A percentile compares a stretch with the other conserved stretches of the same genome.
Conservation (phyloP, 2,797 vertebrate genomes). For the Esox masquinongy region DNA sequence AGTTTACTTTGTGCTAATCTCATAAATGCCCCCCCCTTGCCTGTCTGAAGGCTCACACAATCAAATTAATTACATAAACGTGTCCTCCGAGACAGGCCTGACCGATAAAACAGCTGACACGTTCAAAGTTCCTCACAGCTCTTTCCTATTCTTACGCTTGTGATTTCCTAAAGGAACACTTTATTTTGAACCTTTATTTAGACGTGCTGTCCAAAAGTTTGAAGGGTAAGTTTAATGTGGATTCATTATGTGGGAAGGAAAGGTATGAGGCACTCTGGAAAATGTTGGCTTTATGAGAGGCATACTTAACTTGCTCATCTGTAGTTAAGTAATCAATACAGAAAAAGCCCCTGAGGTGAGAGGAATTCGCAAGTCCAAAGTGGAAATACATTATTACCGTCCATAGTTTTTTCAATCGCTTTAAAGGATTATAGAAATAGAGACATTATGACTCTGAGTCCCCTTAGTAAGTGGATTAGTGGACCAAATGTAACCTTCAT, state of each 20-base stretch:
- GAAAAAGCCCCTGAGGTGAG: not conserved
- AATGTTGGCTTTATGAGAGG: conserved; percentile 64
- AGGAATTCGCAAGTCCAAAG: not conserved
- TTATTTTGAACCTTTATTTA: conserved; percentile 78
- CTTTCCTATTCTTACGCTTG: conserved; percentile 23
- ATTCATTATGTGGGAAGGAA: conserved; percentile 66
- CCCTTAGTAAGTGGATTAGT: too few species aligned
- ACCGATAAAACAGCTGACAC: conserved; percentile 72
- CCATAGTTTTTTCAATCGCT: not conserved
- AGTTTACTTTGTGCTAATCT: conserved; percentile 78
- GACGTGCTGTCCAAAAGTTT: conserved; percentile 71
- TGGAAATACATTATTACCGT: not conserved
- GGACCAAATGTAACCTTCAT: too few species aligned
- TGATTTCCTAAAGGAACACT: conserved; percentile 79
- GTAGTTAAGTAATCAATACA: conserved; percentile 20
- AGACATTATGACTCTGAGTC: too few species aligned
- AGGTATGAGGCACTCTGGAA: conserved; percentile 51
- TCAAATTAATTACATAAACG: conserved; percentile 81
- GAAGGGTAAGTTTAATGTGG: conserved; percentile 77
- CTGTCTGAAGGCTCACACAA: conserved; percentile 59
- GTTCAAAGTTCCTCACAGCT: conserved; percentile 70
- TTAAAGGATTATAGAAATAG: not conserved
- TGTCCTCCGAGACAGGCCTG: conserved; percentile 59
- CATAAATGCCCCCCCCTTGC: conserved; percentile 66
- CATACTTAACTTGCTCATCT: conserved; percentile 65